Evolutionary conservation across 2,797 vertebrate species (phyloP), one percentile per base, ranked within the genome.

Genomic region (Lagorchestes hirsutus): DNA sequence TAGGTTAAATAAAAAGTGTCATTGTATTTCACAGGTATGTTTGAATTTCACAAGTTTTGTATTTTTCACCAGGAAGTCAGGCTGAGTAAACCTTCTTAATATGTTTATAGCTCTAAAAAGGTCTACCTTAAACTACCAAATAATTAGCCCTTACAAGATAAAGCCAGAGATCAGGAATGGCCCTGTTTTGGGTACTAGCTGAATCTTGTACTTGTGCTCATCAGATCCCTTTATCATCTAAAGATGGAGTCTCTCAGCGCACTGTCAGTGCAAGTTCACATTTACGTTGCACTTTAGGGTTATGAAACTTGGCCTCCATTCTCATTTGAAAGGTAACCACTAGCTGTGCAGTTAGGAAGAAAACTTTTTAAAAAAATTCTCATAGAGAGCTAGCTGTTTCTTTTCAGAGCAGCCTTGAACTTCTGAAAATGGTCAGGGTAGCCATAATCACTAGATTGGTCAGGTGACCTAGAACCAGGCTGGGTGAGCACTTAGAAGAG

Each of bases 341-440:
- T 46, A 46, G 6, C 74, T 74, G 67, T 40, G 18, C 67, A 82
- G 40, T 82, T 82, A 82, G n/a, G n/a, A 74, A 82, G 67, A 82
- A 46, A 50, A 11, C 74, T 82, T 82, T 82, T 24, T 74, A 11
- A 5, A 27, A 57, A 57, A 16, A 40, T 82, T 82, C 74, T 82
- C 18, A 9, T 24, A 9, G 40, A 87, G 24, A 27, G 18, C 52
- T 52, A 9, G 52, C 40, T 46, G 22, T 82, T 87, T 9, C 62
- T 74, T 95, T 96, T 96, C 4, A 67, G 50, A 92, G 10, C 97
- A 94, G 87, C 90, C 62, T n/a, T 92, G 93, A 91, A 91, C 90
- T 97, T 96, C 74, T 95, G 54, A 93, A 92, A 87, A 59, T 82
- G 14, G 92, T 94, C 24, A 29, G 57, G 93, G 40, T 46, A 46